Evolutionary conservation across 64 coral and sea anemone species (phyloP), one percentile per base, ranked within the genome.

Genomic region (Acropora tenuis): DNA sequence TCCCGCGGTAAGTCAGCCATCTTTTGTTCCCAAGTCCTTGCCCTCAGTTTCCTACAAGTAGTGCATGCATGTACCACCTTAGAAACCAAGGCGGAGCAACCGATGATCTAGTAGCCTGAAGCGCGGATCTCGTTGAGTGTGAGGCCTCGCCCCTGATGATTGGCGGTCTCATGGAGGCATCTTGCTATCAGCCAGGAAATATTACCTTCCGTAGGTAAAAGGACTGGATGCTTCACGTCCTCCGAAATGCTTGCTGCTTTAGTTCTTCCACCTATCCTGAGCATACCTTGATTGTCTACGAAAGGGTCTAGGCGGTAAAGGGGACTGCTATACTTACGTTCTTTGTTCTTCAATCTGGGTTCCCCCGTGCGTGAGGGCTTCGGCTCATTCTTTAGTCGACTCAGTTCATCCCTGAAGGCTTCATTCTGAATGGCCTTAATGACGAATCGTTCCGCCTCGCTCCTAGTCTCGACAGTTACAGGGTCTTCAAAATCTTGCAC

Each of bases 161-260:
- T 67, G 63, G 63, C 3, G 63, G 0, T 67, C 16, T 67, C 3
- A 67, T 67, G 63, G 63, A 67, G 63, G 63, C 63, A 67, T 67
- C 63, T 67, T 67, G 63, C 63, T 67, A 67, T 67, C 63, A 67
- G 63, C 63, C 63, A 67, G 63, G 63, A 67, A 67, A 67, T 15
- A 67, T 67, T 8, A 67, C 63, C 63, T 67, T 67, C 63, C 63
- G 9, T 67, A 67, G 63, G 63, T 67, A 67, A 67, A 67, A 67
- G 10, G 63, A 67, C 63, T 67, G 63, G 63, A 67, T 67, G 63
- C 63, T 67, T 67, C 63, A 67, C 63, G 63, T 67, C 63, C 63
- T 67, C 63, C 17, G 63, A 67, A 67, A 67, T 67, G 63, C 63
- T 67, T 67, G 63, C 63, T 67, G 63, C 63, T 1, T 67, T 67